Percentiles rank a stretch among this genome's conserved stretches.
Conservation (phyloP, 1,140 invertebrate genomes). For the Drosophila miranda region DNA sequence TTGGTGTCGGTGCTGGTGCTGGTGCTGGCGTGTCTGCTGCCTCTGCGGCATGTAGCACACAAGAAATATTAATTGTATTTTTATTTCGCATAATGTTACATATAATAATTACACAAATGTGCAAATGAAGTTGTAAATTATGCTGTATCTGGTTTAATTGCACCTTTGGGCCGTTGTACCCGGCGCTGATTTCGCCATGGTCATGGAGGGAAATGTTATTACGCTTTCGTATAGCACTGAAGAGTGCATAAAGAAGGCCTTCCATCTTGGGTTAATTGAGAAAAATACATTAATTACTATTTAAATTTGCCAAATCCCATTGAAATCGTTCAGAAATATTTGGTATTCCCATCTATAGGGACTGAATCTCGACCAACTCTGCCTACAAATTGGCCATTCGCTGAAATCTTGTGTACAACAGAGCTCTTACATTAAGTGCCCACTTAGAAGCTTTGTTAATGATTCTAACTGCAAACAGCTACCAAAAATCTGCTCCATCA, state of each 20-base stretch:
- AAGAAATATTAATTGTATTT: conserved; percentile 78
- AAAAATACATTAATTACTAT: too few relatives aligned
- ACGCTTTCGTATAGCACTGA: conserved; percentile 2
- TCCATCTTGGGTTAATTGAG: too few relatives aligned
- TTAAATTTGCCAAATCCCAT: too few relatives aligned
- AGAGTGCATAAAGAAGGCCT: too few relatives aligned
- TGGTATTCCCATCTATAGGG: neutral
- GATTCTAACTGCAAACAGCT: conserved; percentile 48
- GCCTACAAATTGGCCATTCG: neutral
- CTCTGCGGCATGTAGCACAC: conserved; percentile 63
- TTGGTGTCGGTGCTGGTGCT: neutral
- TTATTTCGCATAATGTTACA: conserved; percentile 80
- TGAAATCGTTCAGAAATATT: too few relatives aligned
- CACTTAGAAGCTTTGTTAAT: conserved; percentile 59
- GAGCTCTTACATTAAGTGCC: conserved; percentile 33
- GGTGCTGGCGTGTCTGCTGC: neutral
- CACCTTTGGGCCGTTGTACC: conserved; percentile 53
- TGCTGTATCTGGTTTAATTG: conserved; percentile 76
- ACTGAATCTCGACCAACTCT: neutral
- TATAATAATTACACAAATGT: conserved; percentile 82
- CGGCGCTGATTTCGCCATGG: conserved; percentile 40
- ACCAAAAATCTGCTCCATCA: conserved; percentile 61
- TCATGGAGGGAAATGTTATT: conserved; percentile 11
- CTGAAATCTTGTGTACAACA: neutral
- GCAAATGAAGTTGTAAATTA: conserved; percentile 82